Percentiles rank a stretch among this genome's conserved stretches.
Evolutionary conservation across 2,888 invertebrate genomes (phyloP).

Genomic region (Syrista parreyssii): DNA sequence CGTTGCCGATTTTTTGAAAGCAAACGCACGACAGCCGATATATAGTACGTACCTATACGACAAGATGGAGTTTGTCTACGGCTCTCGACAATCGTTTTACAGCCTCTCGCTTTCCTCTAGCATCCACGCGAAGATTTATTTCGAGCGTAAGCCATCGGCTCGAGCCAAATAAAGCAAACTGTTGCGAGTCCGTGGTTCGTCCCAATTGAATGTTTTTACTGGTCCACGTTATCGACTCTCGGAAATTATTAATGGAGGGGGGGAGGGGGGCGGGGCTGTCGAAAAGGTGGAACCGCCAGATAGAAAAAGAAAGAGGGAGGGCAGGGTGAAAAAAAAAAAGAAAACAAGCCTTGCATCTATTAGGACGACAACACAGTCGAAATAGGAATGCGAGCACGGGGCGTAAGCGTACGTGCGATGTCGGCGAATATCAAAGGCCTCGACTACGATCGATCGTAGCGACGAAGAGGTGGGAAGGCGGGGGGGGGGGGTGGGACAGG

Average conservation of each 20-base stretch:
- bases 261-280: not conserved
- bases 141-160: slow-evolving; percentile 32
- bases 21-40: not conserved
- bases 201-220: not conserved
- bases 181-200: slow-evolving; percentile 45
- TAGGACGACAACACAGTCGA: not conserved
- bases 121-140: slow-evolving; percentile 38
- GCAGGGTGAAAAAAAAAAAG: slow-evolving; percentile 21
- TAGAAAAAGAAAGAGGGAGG: not conserved
- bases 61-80: not conserved
- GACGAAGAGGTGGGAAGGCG: slow-evolving; percentile 1
- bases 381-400: not conserved
- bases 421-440: not conserved
- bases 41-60: not conserved
- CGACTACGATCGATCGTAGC: not conserved
- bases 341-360: not conserved
- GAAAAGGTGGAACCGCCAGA: not conserved
- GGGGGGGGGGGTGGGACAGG: not conserved
- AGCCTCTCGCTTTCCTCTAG: slow-evolving; percentile 36
- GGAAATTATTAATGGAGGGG: slow-evolving; percentile 47
- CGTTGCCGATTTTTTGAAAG: not conserved
- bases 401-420: not conserved
- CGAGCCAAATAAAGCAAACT: slow-evolving; percentile 55
- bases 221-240: not conserved
- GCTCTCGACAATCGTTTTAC: slow-evolving; percentile 30